A percentile compares a stretch with the other conserved stretches of the same genome.
Evolutionary conservation across 2,113 vertebrate species (phyloP).

Genomic region (Engraulis encrasicolus): DNA sequence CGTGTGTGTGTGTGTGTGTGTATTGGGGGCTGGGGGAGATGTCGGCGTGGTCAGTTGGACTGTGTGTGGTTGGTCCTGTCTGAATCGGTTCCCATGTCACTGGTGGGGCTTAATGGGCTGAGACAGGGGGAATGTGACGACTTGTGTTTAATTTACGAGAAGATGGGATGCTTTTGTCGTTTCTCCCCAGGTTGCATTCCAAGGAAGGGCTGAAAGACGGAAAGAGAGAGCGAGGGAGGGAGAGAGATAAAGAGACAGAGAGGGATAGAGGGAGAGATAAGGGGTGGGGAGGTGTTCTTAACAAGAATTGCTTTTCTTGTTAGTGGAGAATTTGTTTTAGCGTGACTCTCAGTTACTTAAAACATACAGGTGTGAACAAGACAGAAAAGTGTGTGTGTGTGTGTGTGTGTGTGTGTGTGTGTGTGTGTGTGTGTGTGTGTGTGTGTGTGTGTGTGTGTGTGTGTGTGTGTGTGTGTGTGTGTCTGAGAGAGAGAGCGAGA

Average conservation of each 20-base stretch:
- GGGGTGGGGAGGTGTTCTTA: background rate
- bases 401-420: too few species aligned
- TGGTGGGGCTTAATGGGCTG: constrained; percentile 61
- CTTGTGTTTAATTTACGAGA: constrained; percentile 64
- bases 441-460: too few species aligned
- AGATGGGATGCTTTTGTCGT: constrained; percentile 60
- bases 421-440: too few species aligned
- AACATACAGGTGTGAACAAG: too few species aligned
- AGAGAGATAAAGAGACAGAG: background rate
- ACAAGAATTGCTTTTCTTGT: background rate
- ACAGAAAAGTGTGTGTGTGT: too few species aligned
- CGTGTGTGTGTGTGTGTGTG: constrained; percentile 14
- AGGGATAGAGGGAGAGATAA: background rate
- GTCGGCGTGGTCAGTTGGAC: constrained; percentile 23
- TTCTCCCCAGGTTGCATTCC: constrained; percentile 63
- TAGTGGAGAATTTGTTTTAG: background rate
- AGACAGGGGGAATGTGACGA: constrained; percentile 68
- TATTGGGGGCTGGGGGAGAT: constrained; percentile 34
- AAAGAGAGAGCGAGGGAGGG: constrained; percentile 29
- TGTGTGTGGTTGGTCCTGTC: constrained; percentile 60
- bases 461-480: too few species aligned
- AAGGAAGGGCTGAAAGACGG: constrained; percentile 44
- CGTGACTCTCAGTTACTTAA: background rate
- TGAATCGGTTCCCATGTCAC: constrained; percentile 61
- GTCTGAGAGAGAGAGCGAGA: background rate